Evolutionary conservation across 2,888 invertebrate species (phyloP), one percentile per base, ranked within the genome.

Genomic region (Choreutis nemorana): DNA sequence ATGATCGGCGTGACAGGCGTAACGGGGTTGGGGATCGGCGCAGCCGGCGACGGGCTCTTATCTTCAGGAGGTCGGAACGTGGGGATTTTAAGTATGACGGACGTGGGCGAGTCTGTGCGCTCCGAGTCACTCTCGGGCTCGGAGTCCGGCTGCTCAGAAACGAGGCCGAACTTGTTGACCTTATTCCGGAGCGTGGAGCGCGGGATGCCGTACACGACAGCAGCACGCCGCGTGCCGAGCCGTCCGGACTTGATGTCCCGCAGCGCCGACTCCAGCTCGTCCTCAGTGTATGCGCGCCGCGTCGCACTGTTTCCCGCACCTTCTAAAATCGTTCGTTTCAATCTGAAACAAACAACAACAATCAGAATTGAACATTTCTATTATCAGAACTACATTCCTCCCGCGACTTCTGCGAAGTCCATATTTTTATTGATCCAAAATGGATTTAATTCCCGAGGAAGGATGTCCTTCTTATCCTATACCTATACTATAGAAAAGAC

Each of bases 121-220:
- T 75, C 77, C 3, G 54, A 51, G 31, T 75, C 77, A 42, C 64
- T 66, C 50, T 77, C 77, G 10, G 56, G 63, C 57, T 78, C 87
- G 63, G 63, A 83, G 53, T 89, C 88, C 44, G 86, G 82, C 28
- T 84, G 81, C 48, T 90, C 90, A 68, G 87, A 77, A 32, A 86
- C 83, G 53, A 91, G 80, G 28, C 73, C 75, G 35, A 63, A 61
- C 66, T 93, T 93, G 82, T 90, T 90, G 58, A 92, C 94, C 78
- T 98, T 98, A 81, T 97, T 98, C 38, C 97, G 86, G 28, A 98
- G 85, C 14, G 97, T 97, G 41, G 97, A 96, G 41, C 97, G 85
- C 4, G 97, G 97, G 59, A 97, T 96, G 49, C 96, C 95, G 72
- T 98, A 98, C 49, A 96, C 89, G 30, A 94, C 93, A 29, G 97